These are phyloP conservation scores for Tanypteryx hageni DNA, from an alignment of 2,888 invertebrate genomes.

Conservation along the genomic window DNA sequence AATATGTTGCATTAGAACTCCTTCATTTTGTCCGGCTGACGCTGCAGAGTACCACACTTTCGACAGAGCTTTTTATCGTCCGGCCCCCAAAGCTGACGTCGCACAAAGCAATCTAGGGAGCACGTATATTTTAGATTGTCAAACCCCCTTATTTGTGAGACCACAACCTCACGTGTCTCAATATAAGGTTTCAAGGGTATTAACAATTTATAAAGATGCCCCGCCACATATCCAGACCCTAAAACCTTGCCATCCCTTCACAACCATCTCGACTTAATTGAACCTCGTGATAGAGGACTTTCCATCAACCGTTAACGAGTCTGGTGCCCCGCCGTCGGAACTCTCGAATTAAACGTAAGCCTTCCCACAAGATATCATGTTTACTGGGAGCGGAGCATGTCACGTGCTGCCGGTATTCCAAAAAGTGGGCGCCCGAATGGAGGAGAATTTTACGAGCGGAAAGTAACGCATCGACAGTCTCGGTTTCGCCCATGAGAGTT, in stretches of 20 bases:
- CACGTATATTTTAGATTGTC: neutral
- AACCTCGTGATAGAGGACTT: neutral
- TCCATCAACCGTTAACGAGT: neutral
- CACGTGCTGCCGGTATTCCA: neutral
- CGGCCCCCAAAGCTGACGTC: no score
- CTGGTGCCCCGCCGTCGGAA: neutral
- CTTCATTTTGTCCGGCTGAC: no score
- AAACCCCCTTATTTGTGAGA: neutral
- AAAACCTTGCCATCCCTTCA: neutral
- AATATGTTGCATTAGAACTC: no score
- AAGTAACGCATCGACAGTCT: neutral
- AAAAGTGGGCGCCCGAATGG: neutral
- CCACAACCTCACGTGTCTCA: neutral
- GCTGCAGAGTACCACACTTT: no score
- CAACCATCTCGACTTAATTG: neutral
- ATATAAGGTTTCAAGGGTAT: neutral
- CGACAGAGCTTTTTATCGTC: no score
- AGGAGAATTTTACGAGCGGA: constrained; percentile 6
- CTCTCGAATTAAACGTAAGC: neutral
- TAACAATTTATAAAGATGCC: neutral
- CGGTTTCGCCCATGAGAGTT: neutral
- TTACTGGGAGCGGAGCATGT: no score
- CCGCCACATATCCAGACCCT: neutral
- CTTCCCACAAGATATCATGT: neutral
- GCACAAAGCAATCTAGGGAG: no score